Conservation (phyloP, 2,888 invertebrate genomes). For the Synergus japonicus region DNA sequence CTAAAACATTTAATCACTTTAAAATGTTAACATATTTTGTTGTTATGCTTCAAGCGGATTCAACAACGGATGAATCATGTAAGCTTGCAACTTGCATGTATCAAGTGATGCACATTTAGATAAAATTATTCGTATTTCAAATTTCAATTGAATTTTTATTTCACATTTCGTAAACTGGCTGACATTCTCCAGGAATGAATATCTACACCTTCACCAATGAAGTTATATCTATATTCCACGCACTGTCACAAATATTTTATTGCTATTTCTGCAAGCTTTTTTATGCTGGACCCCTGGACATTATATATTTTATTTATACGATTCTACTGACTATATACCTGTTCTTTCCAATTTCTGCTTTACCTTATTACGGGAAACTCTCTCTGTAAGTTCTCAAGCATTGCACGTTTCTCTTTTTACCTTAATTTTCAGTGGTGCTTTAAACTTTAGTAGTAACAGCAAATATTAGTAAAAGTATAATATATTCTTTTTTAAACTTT, state of each 20-base stretch:
- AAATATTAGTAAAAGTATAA: neutral
- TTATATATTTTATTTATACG: slow-evolving; percentile 48
- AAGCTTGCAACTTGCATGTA: slow-evolving; percentile 59
- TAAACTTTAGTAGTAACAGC: neutral
- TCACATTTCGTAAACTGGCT: neutral
- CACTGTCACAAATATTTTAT: slow-evolving; percentile 49
- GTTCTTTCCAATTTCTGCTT: slow-evolving; percentile 65
- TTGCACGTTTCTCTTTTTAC: slow-evolving; percentile 44
- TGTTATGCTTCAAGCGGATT: slow-evolving; percentile 67
- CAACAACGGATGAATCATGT: slow-evolving; percentile 61
- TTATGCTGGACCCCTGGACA: slow-evolving; percentile 56
- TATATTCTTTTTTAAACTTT: neutral
- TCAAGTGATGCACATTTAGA: slow-evolving; percentile 20
- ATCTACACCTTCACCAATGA: slow-evolving; percentile 50
- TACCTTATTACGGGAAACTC: slow-evolving; percentile 65
- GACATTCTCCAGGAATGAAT: slow-evolving; percentile 15
- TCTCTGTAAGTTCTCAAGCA: slow-evolving; percentile 68
- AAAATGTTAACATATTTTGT: slow-evolving; percentile 61
- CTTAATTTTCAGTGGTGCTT: neutral
- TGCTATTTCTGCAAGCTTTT: slow-evolving; percentile 46
- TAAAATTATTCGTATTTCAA: slow-evolving; percentile 16
- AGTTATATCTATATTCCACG: slow-evolving; percentile 44
- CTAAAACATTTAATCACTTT: slow-evolving; percentile 40
- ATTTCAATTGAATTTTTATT: slow-evolving; percentile 14
- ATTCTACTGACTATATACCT: slow-evolving; percentile 53